These are phyloP conservation scores for Malurus alboscapulatus DNA, from an alignment of 2,113 vertebrate species.

Conservation along the genomic window DNA sequence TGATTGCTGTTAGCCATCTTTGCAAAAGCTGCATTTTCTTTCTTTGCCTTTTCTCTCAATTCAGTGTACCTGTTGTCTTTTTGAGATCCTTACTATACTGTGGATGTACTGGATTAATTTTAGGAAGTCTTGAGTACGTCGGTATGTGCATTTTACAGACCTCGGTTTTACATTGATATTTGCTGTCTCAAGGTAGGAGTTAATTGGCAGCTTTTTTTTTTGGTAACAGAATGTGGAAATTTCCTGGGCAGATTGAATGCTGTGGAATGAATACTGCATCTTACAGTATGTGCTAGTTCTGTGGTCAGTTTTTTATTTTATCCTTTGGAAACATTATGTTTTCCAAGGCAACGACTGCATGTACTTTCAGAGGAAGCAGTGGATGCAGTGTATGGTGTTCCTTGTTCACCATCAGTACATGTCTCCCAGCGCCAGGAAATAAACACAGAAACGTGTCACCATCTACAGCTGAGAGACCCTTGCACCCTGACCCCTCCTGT, in stretches of 20 bases:
- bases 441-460: background rate
- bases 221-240: background rate
- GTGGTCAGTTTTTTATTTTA: background rate
- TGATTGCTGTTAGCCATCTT: conserved; percentile 16
- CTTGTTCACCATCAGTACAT: background rate
- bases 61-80: background rate
- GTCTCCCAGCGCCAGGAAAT: background rate
- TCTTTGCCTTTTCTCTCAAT: background rate
- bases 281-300: background rate
- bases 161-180: background rate
- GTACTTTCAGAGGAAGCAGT: background rate
- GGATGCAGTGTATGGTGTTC: background rate
- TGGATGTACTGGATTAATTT: background rate
- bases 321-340: background rate
- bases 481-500: background rate
- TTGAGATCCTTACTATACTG: background rate
- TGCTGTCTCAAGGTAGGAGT: background rate
- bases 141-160: background rate
- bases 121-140: background rate
- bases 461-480: background rate
- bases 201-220: background rate
- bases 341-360: background rate
- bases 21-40: background rate
- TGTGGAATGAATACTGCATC: background rate
- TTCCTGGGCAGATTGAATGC: background rate